phyloP scores from a whole-genome alignment of 1,140 invertebrate species.

The Drosophila trapezifrons region DNA sequence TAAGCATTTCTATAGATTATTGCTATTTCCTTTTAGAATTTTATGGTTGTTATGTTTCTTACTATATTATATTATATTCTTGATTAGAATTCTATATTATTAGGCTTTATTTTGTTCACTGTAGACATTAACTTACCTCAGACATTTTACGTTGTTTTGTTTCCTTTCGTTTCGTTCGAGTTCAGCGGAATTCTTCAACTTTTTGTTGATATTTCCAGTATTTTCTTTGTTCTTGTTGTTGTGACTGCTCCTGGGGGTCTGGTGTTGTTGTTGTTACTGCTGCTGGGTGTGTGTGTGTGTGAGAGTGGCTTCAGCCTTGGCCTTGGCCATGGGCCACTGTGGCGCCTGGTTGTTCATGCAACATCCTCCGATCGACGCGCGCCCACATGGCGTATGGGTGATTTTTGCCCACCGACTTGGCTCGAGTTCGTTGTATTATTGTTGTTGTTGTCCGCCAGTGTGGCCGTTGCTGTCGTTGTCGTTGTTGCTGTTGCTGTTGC shows the following conservation, averaged over 20 bases:
- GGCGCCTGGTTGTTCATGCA: slow-evolving; percentile 44
- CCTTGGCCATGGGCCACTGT: slow-evolving; percentile 40
- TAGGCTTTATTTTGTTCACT: not conserved
- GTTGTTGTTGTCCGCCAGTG: slow-evolving; percentile 12
- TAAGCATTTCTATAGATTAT: too few relatives aligned
- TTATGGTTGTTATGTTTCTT: too few relatives aligned
- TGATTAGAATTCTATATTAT: too few relatives aligned
- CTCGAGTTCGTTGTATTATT: slow-evolving; percentile 59
- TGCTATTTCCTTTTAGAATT: too few relatives aligned
- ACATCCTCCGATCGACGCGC: slow-evolving; percentile 48
- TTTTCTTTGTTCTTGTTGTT: slow-evolving; percentile 2
- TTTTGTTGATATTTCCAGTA: slow-evolving; percentile 39
- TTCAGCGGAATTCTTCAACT: slow-evolving; percentile 42
- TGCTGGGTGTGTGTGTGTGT: slow-evolving; percentile 24
- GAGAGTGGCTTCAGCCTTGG: slow-evolving; percentile 27
- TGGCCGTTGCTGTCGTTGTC: slow-evolving; percentile 9
- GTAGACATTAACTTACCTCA: slow-evolving; percentile 53
- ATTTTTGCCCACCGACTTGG: slow-evolving; percentile 38
- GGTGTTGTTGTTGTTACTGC: slow-evolving; percentile 22
- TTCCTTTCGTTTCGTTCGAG: slow-evolving; percentile 43
- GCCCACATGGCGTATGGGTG: slow-evolving; percentile 66
- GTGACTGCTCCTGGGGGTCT: slow-evolving; percentile 15
- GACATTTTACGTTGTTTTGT: slow-evolving; percentile 58
- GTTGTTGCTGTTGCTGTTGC: slow-evolving; percentile 38
- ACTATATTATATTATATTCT: too few relatives aligned